Percentiles rank a stretch among this genome's conserved stretches.
phyloP scores from a whole-genome alignment of 2,113 vertebrate genomes.

The Ammospiza caudacuta region DNA sequence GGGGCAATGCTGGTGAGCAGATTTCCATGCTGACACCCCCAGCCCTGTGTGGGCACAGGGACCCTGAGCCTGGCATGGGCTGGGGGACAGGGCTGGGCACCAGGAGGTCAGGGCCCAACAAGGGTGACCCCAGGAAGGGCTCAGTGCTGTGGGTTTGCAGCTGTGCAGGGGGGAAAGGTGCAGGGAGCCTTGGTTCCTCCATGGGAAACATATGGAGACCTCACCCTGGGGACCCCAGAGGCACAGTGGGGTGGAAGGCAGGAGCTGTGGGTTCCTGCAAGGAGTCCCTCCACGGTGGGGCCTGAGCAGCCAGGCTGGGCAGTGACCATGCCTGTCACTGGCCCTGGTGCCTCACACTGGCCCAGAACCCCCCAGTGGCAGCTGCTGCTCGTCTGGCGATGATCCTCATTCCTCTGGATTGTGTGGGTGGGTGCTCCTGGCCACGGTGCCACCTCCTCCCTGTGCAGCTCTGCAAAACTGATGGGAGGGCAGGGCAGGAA shows the following conservation, averaged over 20 bases:
- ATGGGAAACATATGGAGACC: accelerated
- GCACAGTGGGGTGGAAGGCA: accelerated
- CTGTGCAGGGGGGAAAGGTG: background rate
- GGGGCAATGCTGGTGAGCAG: background rate
- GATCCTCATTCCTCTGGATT: accelerated
- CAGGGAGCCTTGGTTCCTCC: background rate
- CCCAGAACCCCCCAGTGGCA: background rate
- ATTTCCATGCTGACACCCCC: background rate
- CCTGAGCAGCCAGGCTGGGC: background rate
- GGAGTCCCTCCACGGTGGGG: background rate
- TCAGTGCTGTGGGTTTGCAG: no score
- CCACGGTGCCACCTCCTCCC: background rate
- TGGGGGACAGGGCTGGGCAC: background rate
- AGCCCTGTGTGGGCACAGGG: background rate
- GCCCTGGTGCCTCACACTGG: accelerated
- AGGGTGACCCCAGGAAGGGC: background rate
- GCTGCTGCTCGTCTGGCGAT: background rate
- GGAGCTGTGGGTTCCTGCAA: background rate
- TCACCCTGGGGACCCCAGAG: no score
- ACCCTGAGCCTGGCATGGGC: accelerated
- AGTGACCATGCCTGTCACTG: accelerated
- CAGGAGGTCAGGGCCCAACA: background rate
- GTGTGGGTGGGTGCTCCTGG: background rate
- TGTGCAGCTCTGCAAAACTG: background rate
- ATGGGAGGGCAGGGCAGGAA: background rate